Evolutionary conservation across 1,140 invertebrate genomes (phyloP), one percentile per base, ranked within the genome.

Genomic region (Scaptomyza graminum): DNA sequence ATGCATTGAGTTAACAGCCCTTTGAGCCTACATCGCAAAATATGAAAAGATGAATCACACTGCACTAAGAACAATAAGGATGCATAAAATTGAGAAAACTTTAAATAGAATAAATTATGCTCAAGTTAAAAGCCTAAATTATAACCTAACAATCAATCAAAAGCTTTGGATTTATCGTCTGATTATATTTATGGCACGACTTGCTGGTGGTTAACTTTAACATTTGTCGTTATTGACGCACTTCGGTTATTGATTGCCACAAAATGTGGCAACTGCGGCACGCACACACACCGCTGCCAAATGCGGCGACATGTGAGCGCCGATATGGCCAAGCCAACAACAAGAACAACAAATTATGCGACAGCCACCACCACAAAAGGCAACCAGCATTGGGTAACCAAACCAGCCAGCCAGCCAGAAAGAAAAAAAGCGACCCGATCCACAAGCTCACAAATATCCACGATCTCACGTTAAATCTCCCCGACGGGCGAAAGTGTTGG

Each of bases 221-320:
- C 75, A 88, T 87, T 87, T 88, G 75, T 88, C 67, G 64, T 62
- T 56, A n/a, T 89, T 89, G 84, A 87, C 83, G 84, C 72, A 88
- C 84, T 83, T 89, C 69, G 79, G 37, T 83, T 88, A 88, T 88
- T 89, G 83, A 88, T 88, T 88, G 84, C 76, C 84, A 89, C 79
- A 79, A 89, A 89, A 88, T 89, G 83, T 88, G 84, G 79, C 79
- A 87, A 88, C 74, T 88, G 79, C 44, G 22, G 69, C 77, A 84
- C 82, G 81, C 81, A 85, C 81, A 60, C 56, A 60, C 8, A 6
- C n/a, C 25, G 22, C 15, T 22, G 22, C 62, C 67, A 82, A 81
- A 85, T 51, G 55, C 18, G 61, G 80, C 68, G 39, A 54, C 47
- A 55, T 28, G 6, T 22, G 37, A 39, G n/a, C 22, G 44, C 81